Evolutionary conservation across 2,797 vertebrate genomes (phyloP).

Genomic region (Pseudochaenichthys georgianus): DNA sequence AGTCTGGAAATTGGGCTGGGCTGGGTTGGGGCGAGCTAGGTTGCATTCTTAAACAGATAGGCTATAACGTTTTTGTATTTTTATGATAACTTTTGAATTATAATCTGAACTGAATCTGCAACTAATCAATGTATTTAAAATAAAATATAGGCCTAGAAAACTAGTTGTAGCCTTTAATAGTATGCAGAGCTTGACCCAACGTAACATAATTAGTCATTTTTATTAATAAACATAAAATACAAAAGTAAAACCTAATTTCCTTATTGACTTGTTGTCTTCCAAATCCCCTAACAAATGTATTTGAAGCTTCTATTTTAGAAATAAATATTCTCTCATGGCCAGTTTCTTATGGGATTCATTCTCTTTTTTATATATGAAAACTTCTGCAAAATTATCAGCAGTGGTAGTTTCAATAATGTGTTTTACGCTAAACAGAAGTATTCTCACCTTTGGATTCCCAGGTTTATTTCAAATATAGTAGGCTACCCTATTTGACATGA

Average conservation of each 20-base stretch:
- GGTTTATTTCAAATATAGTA: not conserved
- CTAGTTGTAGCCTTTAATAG: not conserved
- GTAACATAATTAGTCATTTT: not conserved
- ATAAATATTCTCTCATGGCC: not conserved
- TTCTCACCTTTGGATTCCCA: not conserved
- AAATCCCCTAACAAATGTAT: not conserved
- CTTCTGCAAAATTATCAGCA: too few species aligned
- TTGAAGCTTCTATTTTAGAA: not conserved
- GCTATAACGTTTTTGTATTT: too few species aligned
- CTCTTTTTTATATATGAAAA: not conserved
- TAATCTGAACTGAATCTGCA: not conserved
- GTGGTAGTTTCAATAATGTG: not conserved
- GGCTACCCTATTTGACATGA: not conserved
- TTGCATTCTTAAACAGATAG: not conserved
- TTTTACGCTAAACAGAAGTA: not conserved
- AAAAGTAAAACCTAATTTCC: not conserved
- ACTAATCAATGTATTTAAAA: not conserved
- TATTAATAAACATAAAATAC: not conserved
- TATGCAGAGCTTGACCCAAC: not conserved
- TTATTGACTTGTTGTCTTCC: not conserved
- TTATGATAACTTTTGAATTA: not conserved
- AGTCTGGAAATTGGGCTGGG: slow-evolving; percentile 16
- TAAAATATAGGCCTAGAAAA: not conserved
- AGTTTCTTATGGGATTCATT: not conserved
- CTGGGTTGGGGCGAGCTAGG: not conserved